Evolutionary conservation across 2,888 invertebrate species (phyloP).

Genomic region (Apodemia zela): DNA sequence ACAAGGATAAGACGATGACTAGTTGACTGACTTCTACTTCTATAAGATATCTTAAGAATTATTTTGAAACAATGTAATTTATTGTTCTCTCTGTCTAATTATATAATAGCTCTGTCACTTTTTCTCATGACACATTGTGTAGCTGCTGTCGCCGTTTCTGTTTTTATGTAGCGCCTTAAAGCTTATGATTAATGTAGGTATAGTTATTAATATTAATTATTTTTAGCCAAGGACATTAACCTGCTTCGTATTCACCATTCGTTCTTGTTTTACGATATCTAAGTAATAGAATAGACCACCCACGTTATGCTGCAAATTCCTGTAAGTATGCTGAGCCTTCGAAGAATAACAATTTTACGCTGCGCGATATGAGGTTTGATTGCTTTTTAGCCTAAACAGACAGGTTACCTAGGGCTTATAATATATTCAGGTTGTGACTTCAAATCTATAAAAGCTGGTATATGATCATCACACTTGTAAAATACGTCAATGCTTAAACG

Average conservation of each 20-base stretch:
- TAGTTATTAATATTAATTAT: conserved; percentile 22
- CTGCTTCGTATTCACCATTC: conserved; percentile 52
- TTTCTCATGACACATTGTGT: not conserved
- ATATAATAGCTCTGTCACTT: not conserved
- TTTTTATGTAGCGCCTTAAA: not conserved
- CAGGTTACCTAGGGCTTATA: conserved; percentile 30
- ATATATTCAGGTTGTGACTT: conserved; percentile 31
- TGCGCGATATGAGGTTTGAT: conserved; percentile 48
- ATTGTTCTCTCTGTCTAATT: not conserved
- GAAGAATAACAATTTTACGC: conserved; percentile 63
- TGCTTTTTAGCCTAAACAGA: conserved; percentile 53
- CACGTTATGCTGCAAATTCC: conserved; percentile 50
- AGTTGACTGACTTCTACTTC: no score
- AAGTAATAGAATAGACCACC: conserved; percentile 55
- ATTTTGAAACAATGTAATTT: not conserved
- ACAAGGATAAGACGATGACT: no score
- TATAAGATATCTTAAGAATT: not conserved
- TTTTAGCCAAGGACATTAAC: conserved; percentile 29
- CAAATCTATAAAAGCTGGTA: conserved; percentile 21
- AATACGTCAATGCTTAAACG: no score
- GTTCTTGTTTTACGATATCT: conserved; percentile 45
- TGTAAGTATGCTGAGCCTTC: conserved; percentile 45
- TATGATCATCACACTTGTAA: no score
- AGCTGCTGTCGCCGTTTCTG: not conserved
- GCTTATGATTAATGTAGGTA: not conserved